Percentiles rank a stretch among this genome's conserved stretches.
Conservation (phyloP, 2,113 vertebrate genomes). For the Ranitomeya imitator region DNA sequence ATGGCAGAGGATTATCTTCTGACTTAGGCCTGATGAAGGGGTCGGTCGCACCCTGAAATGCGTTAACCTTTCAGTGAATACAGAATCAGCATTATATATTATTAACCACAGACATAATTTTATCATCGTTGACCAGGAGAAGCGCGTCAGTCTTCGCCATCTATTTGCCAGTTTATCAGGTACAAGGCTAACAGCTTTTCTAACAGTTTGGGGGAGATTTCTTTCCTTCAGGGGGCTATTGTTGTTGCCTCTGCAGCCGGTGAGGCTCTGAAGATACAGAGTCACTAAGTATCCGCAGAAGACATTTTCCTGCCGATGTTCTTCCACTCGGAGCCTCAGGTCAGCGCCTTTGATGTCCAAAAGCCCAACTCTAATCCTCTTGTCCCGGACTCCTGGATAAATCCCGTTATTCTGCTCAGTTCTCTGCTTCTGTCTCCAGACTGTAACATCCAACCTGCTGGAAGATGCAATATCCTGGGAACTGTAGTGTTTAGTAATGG, state of each 20-base stretch:
- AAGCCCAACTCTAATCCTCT: background rate
- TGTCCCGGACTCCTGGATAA: background rate
- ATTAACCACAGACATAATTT: too few relatives aligned
- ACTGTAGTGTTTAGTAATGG: background rate
- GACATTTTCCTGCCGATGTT: background rate
- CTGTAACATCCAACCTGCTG: background rate
- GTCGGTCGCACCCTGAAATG: too few relatives aligned
- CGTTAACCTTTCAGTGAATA: too few relatives aligned
- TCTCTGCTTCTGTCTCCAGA: background rate
- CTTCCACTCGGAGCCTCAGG: conserved; percentile 3
- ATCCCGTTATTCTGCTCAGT: conserved; percentile 11
- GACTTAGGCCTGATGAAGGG: too few relatives aligned
- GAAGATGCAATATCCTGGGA: background rate
- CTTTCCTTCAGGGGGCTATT: background rate
- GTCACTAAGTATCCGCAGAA: background rate
- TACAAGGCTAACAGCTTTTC: background rate
- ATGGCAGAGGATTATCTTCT: too few relatives aligned
- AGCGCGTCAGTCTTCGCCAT: too few relatives aligned
- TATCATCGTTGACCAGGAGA: too few relatives aligned
- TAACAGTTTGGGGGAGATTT: background rate
- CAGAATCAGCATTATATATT: too few relatives aligned
- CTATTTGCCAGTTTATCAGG: too few relatives aligned
- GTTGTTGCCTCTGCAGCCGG: background rate
- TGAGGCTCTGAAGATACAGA: background rate
- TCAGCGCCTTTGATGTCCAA: background rate